A percentile compares a stretch with the other conserved stretches of the same genome.
Evolutionary conservation across 2,888 invertebrate species (phyloP).

Genomic region (Nebria salina): DNA sequence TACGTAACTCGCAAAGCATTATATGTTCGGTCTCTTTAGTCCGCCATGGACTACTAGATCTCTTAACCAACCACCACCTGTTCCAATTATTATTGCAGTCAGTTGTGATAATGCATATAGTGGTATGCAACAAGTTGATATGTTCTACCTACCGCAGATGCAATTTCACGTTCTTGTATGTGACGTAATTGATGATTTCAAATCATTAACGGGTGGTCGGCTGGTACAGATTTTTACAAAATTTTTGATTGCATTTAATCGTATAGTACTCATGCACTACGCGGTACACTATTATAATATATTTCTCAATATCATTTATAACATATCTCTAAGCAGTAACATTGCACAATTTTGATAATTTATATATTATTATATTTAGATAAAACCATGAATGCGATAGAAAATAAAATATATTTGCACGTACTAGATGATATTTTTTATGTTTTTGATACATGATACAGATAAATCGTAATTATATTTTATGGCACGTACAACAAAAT

Average conservation of each 20-base stretch:
- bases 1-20: background rate
- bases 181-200: background rate
- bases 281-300: no score
- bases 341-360: background rate
- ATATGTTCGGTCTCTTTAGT: background rate
- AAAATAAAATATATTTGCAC: background rate
- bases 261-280: no score
- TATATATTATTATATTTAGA: background rate
- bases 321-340: background rate
- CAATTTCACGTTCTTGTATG: background rate
- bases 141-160: background rate
- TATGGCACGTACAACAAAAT: background rate
- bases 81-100: background rate
- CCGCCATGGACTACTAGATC: background rate
- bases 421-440: background rate
- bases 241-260: no score
- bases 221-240: background rate
- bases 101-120: background rate
- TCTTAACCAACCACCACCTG: background rate
- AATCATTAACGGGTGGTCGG: background rate
- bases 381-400: background rate
- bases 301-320: background rate
- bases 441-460: background rate
- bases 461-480: background rate
- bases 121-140: slow-evolving; percentile 1